phyloP scores from a whole-genome alignment of 92 coral and sea anemone species.

The Palythoa grandiflora region DNA sequence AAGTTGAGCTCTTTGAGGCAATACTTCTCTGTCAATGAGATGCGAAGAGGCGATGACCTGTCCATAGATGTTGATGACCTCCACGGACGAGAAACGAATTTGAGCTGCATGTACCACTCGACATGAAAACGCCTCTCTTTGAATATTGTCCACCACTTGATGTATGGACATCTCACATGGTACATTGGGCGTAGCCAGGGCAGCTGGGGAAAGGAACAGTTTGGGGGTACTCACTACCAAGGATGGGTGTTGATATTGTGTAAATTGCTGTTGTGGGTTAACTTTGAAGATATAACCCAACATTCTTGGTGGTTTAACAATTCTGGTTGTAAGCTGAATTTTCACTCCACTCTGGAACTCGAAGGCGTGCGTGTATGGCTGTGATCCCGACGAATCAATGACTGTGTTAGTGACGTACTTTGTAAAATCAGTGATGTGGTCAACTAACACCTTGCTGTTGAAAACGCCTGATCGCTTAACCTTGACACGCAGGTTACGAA shows the following conservation, averaged over 20 bases:
- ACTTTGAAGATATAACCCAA: slow-evolving; percentile 55
- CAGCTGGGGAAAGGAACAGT: slow-evolving; percentile 57
- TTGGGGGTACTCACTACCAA: slow-evolving; percentile 59
- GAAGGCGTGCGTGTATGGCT: slow-evolving; percentile 47
- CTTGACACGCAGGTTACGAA: slow-evolving; percentile 26
- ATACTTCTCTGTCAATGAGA: slow-evolving; percentile 65
- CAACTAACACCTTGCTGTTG: slow-evolving; percentile 26
- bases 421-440: background rate
- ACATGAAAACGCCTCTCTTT: slow-evolving; percentile 55
- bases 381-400: slow-evolving; percentile 5
- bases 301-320: slow-evolving; percentile 37
- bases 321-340: slow-evolving; percentile 55
- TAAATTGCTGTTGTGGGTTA: slow-evolving; percentile 46
- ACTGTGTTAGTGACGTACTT: slow-evolving; percentile 22
- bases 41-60: slow-evolving; percentile 73
- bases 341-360: background rate
- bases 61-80: slow-evolving; percentile 64
- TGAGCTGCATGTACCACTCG: slow-evolving; percentile 80
- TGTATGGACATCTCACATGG: slow-evolving; percentile 66
- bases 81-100: slow-evolving; percentile 73
- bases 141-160: slow-evolving; percentile 49
- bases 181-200: slow-evolving; percentile 47
- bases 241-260: slow-evolving; percentile 38
- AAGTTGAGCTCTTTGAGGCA: slow-evolving; percentile 68
- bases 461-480: slow-evolving; percentile 34